A percentile compares a stretch with the other conserved stretches of the same genome.
Conservation (phyloP, 1,140 invertebrate species). For the Trichonephila inaurata region DNA sequence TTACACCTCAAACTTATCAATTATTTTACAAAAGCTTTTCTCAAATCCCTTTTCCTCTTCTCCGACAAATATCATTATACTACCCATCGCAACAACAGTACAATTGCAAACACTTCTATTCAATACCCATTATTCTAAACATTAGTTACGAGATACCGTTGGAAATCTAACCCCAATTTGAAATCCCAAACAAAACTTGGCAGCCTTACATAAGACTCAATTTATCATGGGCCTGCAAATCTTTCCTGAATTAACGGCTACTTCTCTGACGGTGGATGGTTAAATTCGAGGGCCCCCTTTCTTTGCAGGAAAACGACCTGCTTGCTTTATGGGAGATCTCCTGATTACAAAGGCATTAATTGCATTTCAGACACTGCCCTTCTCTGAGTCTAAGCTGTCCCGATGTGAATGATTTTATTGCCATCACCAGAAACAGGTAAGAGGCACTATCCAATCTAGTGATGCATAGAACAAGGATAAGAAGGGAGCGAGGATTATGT, state of each 20-base stretch:
- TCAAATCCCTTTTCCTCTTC: background rate
- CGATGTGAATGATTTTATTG: conserved; percentile 68
- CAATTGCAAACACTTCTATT: background rate
- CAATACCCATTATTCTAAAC: background rate
- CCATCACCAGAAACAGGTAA: conserved; percentile 50
- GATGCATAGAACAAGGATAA: conserved; percentile 37
- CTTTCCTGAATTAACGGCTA: conserved; percentile 66
- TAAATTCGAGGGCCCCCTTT: background rate
- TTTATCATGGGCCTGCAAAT: conserved; percentile 69
- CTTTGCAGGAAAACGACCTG: background rate
- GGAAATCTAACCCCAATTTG: background rate
- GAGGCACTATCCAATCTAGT: conserved; percentile 33
- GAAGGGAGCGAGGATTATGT: conserved; percentile 35
- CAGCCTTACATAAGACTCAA: conserved; percentile 35
- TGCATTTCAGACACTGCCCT: conserved; percentile 55
- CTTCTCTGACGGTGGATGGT: conserved; percentile 19
- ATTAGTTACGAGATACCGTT: background rate
- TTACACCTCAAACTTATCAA: too few relatives aligned
- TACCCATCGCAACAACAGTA: background rate
- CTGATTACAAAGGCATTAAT: conserved; percentile 73
- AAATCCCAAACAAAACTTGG: background rate
- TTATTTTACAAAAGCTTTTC: too few relatives aligned
- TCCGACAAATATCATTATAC: background rate
- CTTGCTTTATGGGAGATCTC: conserved; percentile 58
- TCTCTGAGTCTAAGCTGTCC: conserved; percentile 2